phyloP scores from a whole-genome alignment of 2,888 invertebrate genomes.

The Eristalis pertinax region DNA sequence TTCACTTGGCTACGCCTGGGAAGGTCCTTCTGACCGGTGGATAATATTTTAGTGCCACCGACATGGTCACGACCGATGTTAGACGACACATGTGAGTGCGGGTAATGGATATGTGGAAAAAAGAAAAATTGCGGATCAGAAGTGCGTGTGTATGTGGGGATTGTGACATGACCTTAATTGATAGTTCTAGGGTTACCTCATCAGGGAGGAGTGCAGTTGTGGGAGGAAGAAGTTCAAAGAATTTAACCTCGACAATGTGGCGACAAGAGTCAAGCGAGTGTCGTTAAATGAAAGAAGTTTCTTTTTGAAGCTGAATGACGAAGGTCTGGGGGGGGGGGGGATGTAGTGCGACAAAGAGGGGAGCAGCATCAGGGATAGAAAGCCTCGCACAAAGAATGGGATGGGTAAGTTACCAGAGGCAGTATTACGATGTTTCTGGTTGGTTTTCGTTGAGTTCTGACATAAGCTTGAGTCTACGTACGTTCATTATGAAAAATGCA shows the following conservation, averaged over 20 bases:
- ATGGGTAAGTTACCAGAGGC: no score
- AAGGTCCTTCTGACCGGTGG: neutral
- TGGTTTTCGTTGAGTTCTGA: no score
- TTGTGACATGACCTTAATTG: neutral
- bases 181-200: neutral
- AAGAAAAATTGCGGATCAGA: neutral
- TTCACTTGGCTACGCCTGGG: neutral
- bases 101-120: neutral
- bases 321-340: no score
- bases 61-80: neutral
- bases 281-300: neutral
- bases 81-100: neutral
- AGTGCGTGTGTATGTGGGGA: neutral
- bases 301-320: no score
- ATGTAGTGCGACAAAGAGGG: no score
- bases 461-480: no score
- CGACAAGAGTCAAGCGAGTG: neutral
- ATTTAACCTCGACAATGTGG: neutral
- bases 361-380: no score
- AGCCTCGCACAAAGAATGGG: no score
- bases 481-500: no score
- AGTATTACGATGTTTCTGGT: no score
- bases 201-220: neutral
- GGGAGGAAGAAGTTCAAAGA: neutral
- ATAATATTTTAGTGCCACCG: neutral